Evolutionary conservation across 2,113 vertebrate species (phyloP).

Genomic region (Malurus elegans): DNA sequence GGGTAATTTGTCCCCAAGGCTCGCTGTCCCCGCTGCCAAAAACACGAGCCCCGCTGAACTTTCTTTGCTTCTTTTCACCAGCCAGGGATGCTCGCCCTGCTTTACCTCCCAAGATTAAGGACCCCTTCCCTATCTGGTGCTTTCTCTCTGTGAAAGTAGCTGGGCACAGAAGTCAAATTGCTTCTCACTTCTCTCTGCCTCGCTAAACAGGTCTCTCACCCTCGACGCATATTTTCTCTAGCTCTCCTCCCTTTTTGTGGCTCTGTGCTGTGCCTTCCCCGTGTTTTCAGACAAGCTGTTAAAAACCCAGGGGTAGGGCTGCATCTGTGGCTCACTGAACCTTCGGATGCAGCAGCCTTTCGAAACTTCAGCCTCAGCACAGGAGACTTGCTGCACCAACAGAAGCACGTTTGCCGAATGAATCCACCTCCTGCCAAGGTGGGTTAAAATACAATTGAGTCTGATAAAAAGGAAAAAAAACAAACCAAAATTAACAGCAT

Average conservation of each 20-base stretch:
- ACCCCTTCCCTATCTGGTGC: background rate
- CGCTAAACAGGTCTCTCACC: background rate
- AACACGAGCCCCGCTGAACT: background rate
- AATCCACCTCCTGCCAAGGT: background rate
- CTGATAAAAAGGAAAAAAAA: background rate
- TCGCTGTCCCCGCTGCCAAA: background rate
- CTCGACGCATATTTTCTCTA: background rate
- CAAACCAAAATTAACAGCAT: background rate
- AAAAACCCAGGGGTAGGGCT: background rate
- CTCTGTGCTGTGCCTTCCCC: background rate
- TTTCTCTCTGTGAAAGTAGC: background rate
- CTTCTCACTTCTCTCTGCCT: background rate
- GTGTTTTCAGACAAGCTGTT: background rate
- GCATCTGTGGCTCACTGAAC: background rate
- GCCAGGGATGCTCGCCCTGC: background rate
- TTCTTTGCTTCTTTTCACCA: background rate
- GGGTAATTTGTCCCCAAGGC: background rate
- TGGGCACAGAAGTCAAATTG: background rate
- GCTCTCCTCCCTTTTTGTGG: background rate
- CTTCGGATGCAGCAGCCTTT: background rate
- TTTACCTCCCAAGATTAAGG: background rate
- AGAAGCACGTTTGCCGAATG: background rate
- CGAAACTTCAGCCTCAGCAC: background rate
- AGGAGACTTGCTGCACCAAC: background rate
- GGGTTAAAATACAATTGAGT: background rate